A percentile compares a stretch with the other conserved stretches of the same genome.
phyloP scores from a whole-genome alignment of 1,140 invertebrate species.

The Diorhabda elongata region DNA sequence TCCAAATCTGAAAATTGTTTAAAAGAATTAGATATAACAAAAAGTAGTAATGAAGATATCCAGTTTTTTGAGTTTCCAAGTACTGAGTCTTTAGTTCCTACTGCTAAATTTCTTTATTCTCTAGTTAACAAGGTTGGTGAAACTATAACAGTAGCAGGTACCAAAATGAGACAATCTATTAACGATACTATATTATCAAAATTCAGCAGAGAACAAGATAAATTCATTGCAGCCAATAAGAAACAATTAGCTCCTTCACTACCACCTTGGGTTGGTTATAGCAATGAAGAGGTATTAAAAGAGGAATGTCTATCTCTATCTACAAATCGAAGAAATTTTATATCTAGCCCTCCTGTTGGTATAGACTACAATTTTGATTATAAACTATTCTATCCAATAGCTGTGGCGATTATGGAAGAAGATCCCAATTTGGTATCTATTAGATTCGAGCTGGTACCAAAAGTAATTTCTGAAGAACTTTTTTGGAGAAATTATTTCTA shows the following conservation, averaged over 20 bases:
- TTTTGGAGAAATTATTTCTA: constrained; percentile 99
- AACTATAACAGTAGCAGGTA: constrained; percentile 71
- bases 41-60: no score
- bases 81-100: constrained; percentile 40
- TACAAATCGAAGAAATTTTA: constrained; percentile 92
- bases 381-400: constrained; percentile 83
- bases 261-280: constrained; percentile 87
- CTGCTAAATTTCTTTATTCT: constrained; percentile 87
- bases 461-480: constrained; percentile 96
- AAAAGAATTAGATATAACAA: no score
- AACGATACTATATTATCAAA: constrained; percentile 94
- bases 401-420: constrained; percentile 87
- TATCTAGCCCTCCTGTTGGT: constrained; percentile 90
- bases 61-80: no score
- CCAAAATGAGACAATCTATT: constrained; percentile 91
- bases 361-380: constrained; percentile 96
- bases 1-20: no score
- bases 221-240: constrained; percentile 84
- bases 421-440: constrained; percentile 95
- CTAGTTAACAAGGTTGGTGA: constrained; percentile 85
- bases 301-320: constrained; percentile 92
- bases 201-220: constrained; percentile 94
- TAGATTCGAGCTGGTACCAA: constrained; percentile 98
- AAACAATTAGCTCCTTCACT: constrained; percentile 70
- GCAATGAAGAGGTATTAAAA: constrained; percentile 85